phyloP scores from a whole-genome alignment of 2,888 invertebrate genomes.

The Athetis lepigone region DNA sequence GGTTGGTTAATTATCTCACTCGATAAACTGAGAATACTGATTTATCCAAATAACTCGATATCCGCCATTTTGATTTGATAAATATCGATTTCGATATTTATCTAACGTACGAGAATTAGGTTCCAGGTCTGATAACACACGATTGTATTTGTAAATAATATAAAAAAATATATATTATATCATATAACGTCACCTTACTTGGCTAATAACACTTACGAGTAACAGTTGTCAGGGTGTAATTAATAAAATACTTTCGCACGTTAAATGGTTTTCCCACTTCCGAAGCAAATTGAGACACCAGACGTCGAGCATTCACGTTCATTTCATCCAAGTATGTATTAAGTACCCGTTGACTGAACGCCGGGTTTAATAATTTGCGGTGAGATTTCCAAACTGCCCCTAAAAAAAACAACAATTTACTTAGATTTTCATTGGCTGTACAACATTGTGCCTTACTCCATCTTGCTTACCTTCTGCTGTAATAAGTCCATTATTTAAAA shows the following conservation, averaged over 20 bases:
- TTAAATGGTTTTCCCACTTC: background rate
- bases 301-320: background rate
- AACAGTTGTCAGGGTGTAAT: background rate
- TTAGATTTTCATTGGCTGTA: no score
- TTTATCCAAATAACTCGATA: no score
- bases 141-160: no score
- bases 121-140: no score
- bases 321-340: background rate
- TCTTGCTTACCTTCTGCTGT: constrained; percentile 25
- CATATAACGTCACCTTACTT: no score
- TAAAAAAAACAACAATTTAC: background rate
- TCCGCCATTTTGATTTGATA: no score
- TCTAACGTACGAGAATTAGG: no score
- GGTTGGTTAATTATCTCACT: no score
- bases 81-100: no score
- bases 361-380: background rate
- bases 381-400: background rate
- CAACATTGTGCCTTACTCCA: no score
- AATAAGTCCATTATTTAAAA: constrained; percentile 52
- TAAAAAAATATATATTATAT: no score
- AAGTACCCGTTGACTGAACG: background rate
- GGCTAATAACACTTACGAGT: background rate
- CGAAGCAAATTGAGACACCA: background rate
- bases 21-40: no score
- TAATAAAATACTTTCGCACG: background rate